Conservation (phyloP, 64 coral and sea anemone genomes). For the Platygyra sinensis region DNA sequence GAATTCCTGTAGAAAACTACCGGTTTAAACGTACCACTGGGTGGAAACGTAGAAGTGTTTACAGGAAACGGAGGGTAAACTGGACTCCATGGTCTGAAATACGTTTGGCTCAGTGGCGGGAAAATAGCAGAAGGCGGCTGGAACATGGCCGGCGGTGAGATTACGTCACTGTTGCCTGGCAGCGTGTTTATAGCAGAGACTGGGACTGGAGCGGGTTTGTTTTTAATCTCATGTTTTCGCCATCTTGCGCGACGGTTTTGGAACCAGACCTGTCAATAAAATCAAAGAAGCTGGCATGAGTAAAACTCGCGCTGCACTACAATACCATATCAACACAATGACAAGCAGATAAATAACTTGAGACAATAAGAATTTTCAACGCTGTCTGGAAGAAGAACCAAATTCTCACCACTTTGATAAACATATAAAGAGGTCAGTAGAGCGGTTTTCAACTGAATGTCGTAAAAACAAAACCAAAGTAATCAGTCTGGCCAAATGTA, state of each 20-base stretch:
- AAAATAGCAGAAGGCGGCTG: not conserved
- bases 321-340: too few relatives aligned
- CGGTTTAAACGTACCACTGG: not conserved
- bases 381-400: too few relatives aligned
- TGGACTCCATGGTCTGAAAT: not conserved
- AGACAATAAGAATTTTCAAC: too few relatives aligned
- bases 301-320: too few relatives aligned
- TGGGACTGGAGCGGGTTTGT: conserved; percentile 64
- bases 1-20: not conserved
- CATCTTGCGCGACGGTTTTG: conserved; percentile 74
- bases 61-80: not conserved
- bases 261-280: conserved; percentile 70
- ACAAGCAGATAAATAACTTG: too few relatives aligned
- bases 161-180: not conserved
- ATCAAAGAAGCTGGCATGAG: not conserved
- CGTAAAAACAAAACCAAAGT: too few relatives aligned
- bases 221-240: conserved; percentile 61
- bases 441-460: too few relatives aligned
- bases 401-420: too few relatives aligned
- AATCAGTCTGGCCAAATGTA: too few relatives aligned
- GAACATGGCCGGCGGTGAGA: not conserved
- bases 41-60: not conserved
- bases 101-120: not conserved
- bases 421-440: too few relatives aligned
- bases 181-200: not conserved